phyloP scores from a whole-genome alignment of 64 coral and sea anemone species.

The Trachythela sp. region DNA sequence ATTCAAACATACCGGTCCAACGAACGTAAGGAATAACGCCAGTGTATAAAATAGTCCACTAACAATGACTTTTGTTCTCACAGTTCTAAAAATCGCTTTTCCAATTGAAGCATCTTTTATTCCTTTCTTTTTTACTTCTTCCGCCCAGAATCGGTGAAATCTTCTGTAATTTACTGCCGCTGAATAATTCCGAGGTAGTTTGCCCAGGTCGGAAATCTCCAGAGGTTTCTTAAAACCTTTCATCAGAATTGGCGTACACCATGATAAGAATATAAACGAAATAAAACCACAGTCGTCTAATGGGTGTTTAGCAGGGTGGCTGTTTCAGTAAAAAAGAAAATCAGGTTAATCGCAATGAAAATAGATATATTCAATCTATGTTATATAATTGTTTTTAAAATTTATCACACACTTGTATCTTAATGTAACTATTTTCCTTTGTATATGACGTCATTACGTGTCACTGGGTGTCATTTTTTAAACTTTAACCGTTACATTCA shows the following conservation, averaged over 20 bases:
- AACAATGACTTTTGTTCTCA: slow-evolving; percentile 51
- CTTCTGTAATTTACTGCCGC: slow-evolving; percentile 54
- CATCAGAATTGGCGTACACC: slow-evolving; percentile 52
- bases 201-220: slow-evolving; percentile 56
- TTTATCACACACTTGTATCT: too few relatives aligned
- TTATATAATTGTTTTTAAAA: too few relatives aligned
- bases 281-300: slow-evolving; percentile 77
- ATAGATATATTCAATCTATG: too few relatives aligned
- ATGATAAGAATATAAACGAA: slow-evolving; percentile 70
- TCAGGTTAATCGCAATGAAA: too few relatives aligned
- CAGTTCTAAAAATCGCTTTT: slow-evolving; percentile 40
- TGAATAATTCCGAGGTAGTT: slow-evolving; percentile 65
- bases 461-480: too few relatives aligned
- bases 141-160: slow-evolving; percentile 53
- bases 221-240: slow-evolving; percentile 73
- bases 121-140: slow-evolving; percentile 60
- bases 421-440: too few relatives aligned
- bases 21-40: slow-evolving; percentile 60
- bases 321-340: too few relatives aligned
- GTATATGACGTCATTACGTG: too few relatives aligned
- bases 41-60: slow-evolving; percentile 42
- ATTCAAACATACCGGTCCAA: slow-evolving; percentile 63
- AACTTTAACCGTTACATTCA: too few relatives aligned
- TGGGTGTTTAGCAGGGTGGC: slow-evolving; percentile 40
- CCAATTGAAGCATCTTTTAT: slow-evolving; percentile 44